Evolutionary conservation across 2,113 vertebrate genomes (phyloP), one percentile per base, ranked within the genome.

Genomic region (Neolamprologus sp.): DNA sequence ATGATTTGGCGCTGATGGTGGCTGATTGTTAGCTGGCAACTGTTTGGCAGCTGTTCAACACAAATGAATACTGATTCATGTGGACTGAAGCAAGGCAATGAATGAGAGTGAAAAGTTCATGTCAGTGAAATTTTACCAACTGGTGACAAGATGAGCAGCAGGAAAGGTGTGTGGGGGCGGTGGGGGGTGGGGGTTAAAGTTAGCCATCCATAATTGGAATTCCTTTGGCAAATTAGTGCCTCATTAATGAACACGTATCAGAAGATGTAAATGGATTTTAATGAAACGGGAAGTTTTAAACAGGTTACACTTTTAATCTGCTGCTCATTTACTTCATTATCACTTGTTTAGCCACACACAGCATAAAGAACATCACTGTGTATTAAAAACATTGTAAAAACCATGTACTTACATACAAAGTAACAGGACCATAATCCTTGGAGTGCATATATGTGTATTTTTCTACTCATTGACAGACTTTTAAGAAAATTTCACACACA

Each of bases 201-300:
- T 84, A 71, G 45, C 21, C 58, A 53, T 60, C 37, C 60, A 51
- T 91, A 85, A 93, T 85, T 63, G 68, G 33, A 80, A 87, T 68
- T 47, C 86, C 88, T 86, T 49, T 78, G 83, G 49, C 10, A 82
- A 88, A 91, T 91, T 26, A 90, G 37, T 57, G 21, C 16, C 26
- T 65, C 47, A 2, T 51, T 88, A 87, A 92, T 91, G 80, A 91
- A 86, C 87, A 54, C 17, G 79, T 80, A 35, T 80, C 87, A 54
- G 79, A 80, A 80, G 85, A 85, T 83, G 87, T 81, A 92, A 90
- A 80, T 78, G 81, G 81, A 23, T 73, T 94, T 93, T 92, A 94
- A 94, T 94, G 83, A 93, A 93, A 93, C 40, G 7, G 45, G 80
- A 83, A 55, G 35, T 85, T 89, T 86, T 84, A 91, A 93, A 81